Conservation (phyloP, 2,797 vertebrate genomes). For the Anguilla obscura region DNA sequence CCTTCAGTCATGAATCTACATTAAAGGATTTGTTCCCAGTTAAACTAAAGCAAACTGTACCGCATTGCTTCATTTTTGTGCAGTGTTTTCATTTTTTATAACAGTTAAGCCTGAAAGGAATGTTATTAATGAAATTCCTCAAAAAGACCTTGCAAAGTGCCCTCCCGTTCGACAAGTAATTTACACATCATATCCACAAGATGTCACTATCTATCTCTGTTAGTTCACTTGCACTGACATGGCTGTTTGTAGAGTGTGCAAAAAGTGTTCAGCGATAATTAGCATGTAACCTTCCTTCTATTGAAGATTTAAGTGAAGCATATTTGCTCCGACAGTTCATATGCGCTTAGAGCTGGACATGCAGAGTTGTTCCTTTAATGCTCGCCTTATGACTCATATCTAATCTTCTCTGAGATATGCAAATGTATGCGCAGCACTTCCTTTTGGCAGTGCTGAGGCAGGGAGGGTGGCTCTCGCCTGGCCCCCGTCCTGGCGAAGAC, state of each 20-base stretch:
- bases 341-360: neutral
- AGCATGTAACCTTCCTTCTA: neutral
- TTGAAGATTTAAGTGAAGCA: neutral
- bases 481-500: neutral
- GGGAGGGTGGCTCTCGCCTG: neutral
- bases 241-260: too few species aligned
- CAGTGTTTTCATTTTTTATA: neutral
- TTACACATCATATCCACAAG: conserved; percentile 12
- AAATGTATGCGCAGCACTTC: neutral
- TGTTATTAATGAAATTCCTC: neutral
- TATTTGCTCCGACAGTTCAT: neutral
- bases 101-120: neutral
- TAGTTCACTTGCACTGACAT: neutral
- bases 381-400: conserved; percentile 2
- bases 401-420: conserved; percentile 15
- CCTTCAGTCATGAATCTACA: neutral
- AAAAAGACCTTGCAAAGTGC: neutral
- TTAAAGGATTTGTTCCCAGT: neutral
- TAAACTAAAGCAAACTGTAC: neutral
- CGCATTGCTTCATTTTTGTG: neutral
- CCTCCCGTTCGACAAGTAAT: neutral
- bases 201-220: conserved; percentile 22
- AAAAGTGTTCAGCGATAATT: neutral
- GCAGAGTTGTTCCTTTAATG: neutral
- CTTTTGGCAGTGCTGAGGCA: neutral